A percentile compares a stretch with the other conserved stretches of the same genome.
Evolutionary conservation across 2,888 invertebrate genomes (phyloP).

Genomic region (Ditula angustiorana): DNA sequence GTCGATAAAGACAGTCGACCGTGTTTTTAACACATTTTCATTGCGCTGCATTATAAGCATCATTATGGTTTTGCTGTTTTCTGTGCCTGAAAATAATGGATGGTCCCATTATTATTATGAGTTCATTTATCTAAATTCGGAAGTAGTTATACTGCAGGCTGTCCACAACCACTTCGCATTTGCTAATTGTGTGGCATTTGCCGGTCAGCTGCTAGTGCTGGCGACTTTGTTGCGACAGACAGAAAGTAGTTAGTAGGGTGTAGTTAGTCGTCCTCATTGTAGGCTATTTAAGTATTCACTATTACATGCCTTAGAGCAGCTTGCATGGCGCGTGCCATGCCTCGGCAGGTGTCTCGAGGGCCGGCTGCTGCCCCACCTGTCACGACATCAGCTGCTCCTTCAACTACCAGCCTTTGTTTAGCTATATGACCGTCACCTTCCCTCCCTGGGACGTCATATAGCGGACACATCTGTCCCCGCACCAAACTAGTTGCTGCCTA

Average conservation of each 20-base stretch:
- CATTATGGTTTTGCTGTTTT: not conserved
- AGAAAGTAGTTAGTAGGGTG: not conserved
- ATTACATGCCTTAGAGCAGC: conserved; percentile 60
- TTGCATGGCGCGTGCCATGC: conserved; percentile 75
- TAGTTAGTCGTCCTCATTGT: not conserved
- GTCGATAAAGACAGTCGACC: not conserved
- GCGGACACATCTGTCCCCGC: conserved; percentile 38
- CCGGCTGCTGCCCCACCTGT: conserved; percentile 83
- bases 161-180: conserved; percentile 40
- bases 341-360: conserved; percentile 67
- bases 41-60: not conserved
- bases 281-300: conserved; percentile 28
- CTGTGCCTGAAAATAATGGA: not conserved
- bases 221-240: conserved; percentile 64
- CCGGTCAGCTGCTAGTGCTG: conserved; percentile 63
- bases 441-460: conserved; percentile 34
- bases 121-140: conserved; percentile 10
- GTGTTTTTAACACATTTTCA: not conserved
- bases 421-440: conserved; percentile 45
- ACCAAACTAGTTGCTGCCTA: not conserved
- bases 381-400: conserved; percentile 77
- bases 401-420: conserved; percentile 64
- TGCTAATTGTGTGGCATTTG: conserved; percentile 50
- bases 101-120: not conserved
- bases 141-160: conserved; percentile 23